Base-by-base conservation (phyloP, 2,113 vertebrate species). In the Brachionichthys hirsutus region DNA sequence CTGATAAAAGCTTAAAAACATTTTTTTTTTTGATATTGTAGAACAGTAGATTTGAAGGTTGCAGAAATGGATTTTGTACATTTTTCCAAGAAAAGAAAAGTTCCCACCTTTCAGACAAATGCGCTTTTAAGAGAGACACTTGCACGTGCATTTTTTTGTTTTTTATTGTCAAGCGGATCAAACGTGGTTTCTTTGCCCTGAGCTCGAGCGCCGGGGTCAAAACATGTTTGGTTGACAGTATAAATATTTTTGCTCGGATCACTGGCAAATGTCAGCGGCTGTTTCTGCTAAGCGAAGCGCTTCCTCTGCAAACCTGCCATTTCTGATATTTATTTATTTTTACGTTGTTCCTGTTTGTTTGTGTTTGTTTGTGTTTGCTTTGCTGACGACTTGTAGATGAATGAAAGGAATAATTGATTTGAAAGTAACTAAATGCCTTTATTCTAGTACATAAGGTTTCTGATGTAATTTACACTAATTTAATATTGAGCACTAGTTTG, bases 221-320 rank as follows among this genome's bases (percentile, higher is more conserved):
- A 80, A 84, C 80, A 71, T 5, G 40, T 62, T 30, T n/a, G 36
- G 79, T 84, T 83, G 76, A 85, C 64, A 70, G 70, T 81, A 65
- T 57, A 82, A 87, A 86, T 68, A 88, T 72, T 82, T n/a, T 54
- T 43, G 22, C 41, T 58, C 42, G 34, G 43, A 67, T 75, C 52
- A 19, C 52, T 62, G 44, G 55, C 11, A 64, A 78, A 77, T 69
- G 60, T 84, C 70, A 60, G 30, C 4, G 45, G 20, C 13, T 47
- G 57, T 58, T 62, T 62, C 40, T 59, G 36, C 67, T 1, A 12
- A 34, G 35, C 15, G 12, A 13, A 48, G 34, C 35, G 1, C n/a
- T 48, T 73, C 67, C 30, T 70, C 41, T 55, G 38, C 1, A 3
- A 41, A 50, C 22, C 0, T 44, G 14, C 10, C 17, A 16, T 49